A percentile compares a stretch with the other conserved stretches of the same genome.
Evolutionary conservation across 2,113 vertebrate genomes (phyloP).

Genomic region (Peromyscus leucopus): DNA sequence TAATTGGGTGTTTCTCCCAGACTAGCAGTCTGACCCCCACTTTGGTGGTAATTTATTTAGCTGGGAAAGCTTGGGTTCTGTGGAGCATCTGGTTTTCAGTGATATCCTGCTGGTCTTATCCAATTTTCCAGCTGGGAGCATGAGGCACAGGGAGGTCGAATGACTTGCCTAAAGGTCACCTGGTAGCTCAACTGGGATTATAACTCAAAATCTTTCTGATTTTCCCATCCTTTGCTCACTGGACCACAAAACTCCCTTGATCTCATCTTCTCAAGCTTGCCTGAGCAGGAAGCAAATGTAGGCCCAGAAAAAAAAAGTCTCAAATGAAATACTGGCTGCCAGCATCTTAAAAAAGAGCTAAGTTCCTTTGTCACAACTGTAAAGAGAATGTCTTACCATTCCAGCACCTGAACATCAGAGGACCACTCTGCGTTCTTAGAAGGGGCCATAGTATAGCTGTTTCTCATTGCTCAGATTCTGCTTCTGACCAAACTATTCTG

Average conservation of each 20-base stretch:
- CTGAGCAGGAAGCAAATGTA: constrained; percentile 70
- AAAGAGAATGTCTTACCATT: background rate
- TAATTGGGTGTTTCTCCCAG: constrained; percentile 74
- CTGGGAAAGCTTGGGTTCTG: constrained; percentile 74
- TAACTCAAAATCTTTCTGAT: constrained; percentile 76
- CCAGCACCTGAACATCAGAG: constrained; percentile 6
- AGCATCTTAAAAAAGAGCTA: constrained; percentile 13
- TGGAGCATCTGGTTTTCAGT: constrained; percentile 79
- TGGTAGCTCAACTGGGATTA: constrained; percentile 77
- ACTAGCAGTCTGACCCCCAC: constrained; percentile 19
- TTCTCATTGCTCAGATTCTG: background rate
- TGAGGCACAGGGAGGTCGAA: constrained; percentile 72
- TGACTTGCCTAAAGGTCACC: constrained; percentile 74
- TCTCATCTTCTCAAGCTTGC: constrained; percentile 59
- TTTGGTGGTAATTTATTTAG: constrained; percentile 76
- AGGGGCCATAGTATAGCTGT: background rate
- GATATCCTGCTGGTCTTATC: constrained; percentile 79
- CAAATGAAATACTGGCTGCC: constrained; percentile 39
- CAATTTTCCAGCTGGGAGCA: constrained; percentile 78
- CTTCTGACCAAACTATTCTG: constrained; percentile 14
- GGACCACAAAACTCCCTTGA: constrained; percentile 73
- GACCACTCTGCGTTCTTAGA: background rate
- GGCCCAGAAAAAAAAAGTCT: constrained; percentile 30
- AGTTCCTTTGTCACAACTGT: constrained; percentile 15
- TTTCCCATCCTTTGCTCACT: constrained; percentile 79